A percentile compares a stretch with the other conserved stretches of the same genome.
Conservation (phyloP, 92 coral and sea anemone genomes). For the Epizoanthus ramosus region DNA sequence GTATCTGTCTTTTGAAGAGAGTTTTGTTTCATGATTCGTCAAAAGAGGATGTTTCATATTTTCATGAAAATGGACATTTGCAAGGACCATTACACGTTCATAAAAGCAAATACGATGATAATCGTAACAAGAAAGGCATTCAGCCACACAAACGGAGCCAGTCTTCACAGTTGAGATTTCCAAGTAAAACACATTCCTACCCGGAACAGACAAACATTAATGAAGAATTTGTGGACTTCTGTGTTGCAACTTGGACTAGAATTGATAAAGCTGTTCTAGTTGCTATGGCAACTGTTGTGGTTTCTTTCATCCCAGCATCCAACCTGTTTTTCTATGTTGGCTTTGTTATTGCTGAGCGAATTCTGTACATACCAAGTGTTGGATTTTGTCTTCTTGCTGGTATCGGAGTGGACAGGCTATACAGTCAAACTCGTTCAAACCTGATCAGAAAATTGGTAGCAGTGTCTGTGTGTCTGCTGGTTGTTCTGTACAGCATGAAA, state of each 20-base stretch:
- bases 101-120: conserved; percentile 1
- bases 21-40: conserved; percentile 10
- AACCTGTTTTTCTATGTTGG: conserved; percentile 98
- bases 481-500: conserved; percentile 61
- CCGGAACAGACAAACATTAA: neutral
- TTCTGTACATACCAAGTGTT: conserved; percentile 94
- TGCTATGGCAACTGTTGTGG: conserved; percentile 70
- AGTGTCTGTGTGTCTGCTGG: conserved; percentile 44
- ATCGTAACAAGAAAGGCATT: conserved; percentile 15
- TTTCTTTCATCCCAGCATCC: conserved; percentile 91
- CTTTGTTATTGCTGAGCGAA: conserved; percentile 94
- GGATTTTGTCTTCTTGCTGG: conserved; percentile 90
- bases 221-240: neutral
- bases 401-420: conserved; percentile 67
- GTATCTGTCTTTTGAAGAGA: conserved; percentile 54
- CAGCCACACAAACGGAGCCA: neutral
- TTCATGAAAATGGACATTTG: neutral
- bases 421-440: conserved; percentile 51
- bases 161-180: neutral
- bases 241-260: neutral
- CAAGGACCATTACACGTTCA: neutral
- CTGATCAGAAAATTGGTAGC: conserved; percentile 46
- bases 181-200: neutral
- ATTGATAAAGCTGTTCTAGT: conserved; percentile 48
- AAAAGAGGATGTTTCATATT: neutral